Evolutionary conservation across 2,888 invertebrate genomes (phyloP), one percentile per base, ranked within the genome.

Genomic region (Drosophila seclusa): DNA sequence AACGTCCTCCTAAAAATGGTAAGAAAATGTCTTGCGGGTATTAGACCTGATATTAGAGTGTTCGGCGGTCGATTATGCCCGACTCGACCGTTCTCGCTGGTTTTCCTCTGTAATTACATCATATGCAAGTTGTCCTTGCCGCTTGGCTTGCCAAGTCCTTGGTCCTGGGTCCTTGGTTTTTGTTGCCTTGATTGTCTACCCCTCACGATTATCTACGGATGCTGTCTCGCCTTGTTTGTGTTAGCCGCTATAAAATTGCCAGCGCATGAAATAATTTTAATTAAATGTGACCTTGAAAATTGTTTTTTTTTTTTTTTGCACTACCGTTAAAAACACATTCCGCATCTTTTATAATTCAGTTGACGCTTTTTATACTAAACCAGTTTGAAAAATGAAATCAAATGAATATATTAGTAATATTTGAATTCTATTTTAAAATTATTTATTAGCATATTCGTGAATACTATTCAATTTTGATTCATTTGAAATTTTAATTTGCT

Each of bases 111-210:
- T 77, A 78, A 77, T 81, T 73, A 55, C 68, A 77, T 73, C 73
- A 77, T 54, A 58, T 42, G 58, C n/a, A 54, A 64, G 61, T 72
- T 80, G 63, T 62, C 66, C 78, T 68, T 66, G 64, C n/a, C 34
- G 24, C 71, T 54, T 59, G 61, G 45, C 40, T 76, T 45, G 31
- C 29, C 55, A 21, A 54, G 81, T 72, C 61, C 61, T 77, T 50
- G 38, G 42, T 11, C 36, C n/a, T 21, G 27, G 63, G 32, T 45
- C 34, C 29, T 27, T 18, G 38, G 38, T 38, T 18, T 38, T 38
- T 8, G 38, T 24, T 24, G 45, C 24, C 45, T 45, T 24, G 16
- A 16, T 34, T 67, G 38, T 57, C 38, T 21, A n/a, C 42, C 50
- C 73, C 45, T 21, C 40, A 52, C 32, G 60, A 62, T 65, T 68